Evolutionary conservation across 2,888 invertebrate species (phyloP), one percentile per base, ranked within the genome.

Genomic region (Sympetrum striolatum): DNA sequence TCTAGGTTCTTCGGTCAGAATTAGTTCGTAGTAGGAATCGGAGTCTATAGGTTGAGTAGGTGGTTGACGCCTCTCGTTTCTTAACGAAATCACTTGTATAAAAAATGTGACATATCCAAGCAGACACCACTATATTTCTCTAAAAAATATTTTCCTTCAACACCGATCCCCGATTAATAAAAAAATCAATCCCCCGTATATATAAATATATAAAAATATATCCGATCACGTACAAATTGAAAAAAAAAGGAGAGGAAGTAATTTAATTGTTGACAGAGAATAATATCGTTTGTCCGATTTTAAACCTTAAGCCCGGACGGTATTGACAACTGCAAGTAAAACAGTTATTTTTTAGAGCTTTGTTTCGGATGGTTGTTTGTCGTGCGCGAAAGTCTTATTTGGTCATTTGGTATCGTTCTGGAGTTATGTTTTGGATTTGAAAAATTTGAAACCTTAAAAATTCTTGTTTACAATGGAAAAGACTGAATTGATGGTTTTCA

Each of bases 81-180:
- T 44, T 64, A 64, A 48, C 37, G 60, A 86, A 37, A 73, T 73
- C 31, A 73, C 73, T 25, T 73, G 73, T 73, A 73, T 53, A 53
- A 79, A 80, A 80, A 80, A 60, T 39, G 31, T 64, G 60, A 86
- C 86, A 86, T 86, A 86, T 86, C 86, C 64, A 86, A 86, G 58
- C 82, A 58, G 86, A 86, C 86, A 86, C 86, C 86, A 86, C 60
- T 82, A 82, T 86, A 86, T 86, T 86, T 86, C 86, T 86, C 48
- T 58, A 86, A 58, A 60, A 60, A 60, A 86, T 86, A 60, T 86
- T 86, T 73, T 73, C 31, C 73, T 73, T 73, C 73, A 5, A 31
- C 73, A 73, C 73, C 18, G 53, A 53, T 53, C 53, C 53, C 53
- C 53, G 18, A 53, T 53, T 18, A 73, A 25, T 22, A n/a, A 31